These are phyloP conservation scores for Diarsia dahlii DNA, from an alignment of 2,888 invertebrate genomes.

Conservation along the genomic window DNA sequence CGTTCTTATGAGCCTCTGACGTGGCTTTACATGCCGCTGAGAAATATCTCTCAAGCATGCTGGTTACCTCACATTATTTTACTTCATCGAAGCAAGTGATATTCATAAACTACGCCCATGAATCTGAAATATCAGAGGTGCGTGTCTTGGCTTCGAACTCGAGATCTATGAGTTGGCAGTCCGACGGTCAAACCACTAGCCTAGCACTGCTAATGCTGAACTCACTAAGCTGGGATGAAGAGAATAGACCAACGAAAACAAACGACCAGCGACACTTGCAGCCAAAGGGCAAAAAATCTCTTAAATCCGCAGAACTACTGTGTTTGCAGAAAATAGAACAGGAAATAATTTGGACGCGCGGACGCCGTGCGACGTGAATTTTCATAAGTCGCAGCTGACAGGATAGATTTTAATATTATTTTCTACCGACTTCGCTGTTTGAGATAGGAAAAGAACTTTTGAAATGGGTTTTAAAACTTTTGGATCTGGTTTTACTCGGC, in stretches of 20 bases:
- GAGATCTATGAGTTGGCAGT: too few species aligned
- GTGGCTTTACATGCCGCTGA: too few species aligned
- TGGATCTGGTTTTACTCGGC: background rate
- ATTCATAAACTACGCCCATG: too few species aligned
- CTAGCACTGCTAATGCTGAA: too few species aligned
- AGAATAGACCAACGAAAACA: slow-evolving; percentile 1
- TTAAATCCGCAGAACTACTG: background rate
- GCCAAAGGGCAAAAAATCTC: background rate
- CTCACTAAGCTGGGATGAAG: background rate
- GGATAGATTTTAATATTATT: slow-evolving; percentile 36
- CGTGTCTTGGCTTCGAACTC: too few species aligned
- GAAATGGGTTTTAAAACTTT: slow-evolving; percentile 9
- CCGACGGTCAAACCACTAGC: too few species aligned
- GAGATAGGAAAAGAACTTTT: slow-evolving; percentile 4
- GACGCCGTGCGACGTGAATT: slow-evolving; percentile 1
- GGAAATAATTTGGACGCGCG: background rate
- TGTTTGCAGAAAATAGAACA: slow-evolving; percentile 16
- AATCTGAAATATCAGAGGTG: too few species aligned
- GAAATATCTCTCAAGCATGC: too few species aligned
- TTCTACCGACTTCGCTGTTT: slow-evolving; percentile 7
- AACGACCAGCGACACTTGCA: background rate
- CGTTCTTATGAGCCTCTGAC: too few species aligned
- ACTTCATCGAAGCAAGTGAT: too few species aligned
- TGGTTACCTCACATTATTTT: too few species aligned
- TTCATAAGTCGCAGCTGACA: slow-evolving; percentile 29